Conservation (phyloP, 2,888 invertebrate species). For the Nipponacmea schrenckii region DNA sequence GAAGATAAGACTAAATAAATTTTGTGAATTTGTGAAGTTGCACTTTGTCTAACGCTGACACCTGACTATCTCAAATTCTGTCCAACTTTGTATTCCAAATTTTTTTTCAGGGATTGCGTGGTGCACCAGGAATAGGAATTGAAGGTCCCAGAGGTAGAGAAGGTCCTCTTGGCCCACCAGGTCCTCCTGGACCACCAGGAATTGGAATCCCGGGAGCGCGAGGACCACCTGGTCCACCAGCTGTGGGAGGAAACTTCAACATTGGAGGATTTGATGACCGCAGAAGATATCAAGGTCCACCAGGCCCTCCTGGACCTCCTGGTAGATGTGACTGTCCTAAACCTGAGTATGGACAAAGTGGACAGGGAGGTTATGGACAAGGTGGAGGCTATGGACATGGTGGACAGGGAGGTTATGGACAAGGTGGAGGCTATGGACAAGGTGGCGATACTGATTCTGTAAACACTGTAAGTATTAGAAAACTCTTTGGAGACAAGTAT, state of each 20-base stretch:
- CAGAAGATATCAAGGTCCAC: constrained; percentile 41
- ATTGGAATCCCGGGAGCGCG: constrained; percentile 26
- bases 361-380: constrained; percentile 10
- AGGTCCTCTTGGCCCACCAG: constrained; percentile 35
- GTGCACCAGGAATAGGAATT: constrained; percentile 31
- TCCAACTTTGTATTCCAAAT: no score
- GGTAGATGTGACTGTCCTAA: constrained; percentile 23
- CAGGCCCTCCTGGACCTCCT: constrained; percentile 53
- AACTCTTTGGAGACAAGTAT: no score
- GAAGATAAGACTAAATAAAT: no score
- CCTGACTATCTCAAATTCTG: no score
- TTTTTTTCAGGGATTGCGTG: constrained; percentile 37
- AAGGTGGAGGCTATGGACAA: not conserved
- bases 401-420: constrained; percentile 15
- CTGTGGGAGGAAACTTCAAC: constrained; percentile 34
- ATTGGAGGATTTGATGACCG: constrained; percentile 19
- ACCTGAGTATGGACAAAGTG: constrained; percentile 20
- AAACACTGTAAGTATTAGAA: no score
- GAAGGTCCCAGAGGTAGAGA: constrained; percentile 25
- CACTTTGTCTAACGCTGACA: no score
- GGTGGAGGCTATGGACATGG: not conserved
- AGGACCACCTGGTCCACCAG: constrained; percentile 45
- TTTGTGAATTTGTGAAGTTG: no score
- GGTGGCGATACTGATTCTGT: constrained; percentile 2
- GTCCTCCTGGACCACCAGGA: constrained; percentile 37